Conservation (phyloP, 2,797 vertebrate genomes). For the Cyclura pinguis region DNA sequence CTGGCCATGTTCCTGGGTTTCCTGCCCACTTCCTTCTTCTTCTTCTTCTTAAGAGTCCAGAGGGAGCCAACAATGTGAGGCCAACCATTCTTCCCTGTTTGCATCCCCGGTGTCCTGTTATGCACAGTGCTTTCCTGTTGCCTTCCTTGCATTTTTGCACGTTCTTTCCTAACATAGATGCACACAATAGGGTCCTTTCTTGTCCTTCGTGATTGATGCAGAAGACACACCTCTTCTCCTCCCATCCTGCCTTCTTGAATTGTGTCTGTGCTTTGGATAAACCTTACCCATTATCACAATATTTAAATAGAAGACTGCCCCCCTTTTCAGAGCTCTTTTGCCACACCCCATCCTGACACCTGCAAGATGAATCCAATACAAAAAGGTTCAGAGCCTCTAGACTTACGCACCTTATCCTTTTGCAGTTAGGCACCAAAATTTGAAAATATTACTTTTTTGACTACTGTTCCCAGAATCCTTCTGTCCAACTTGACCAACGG, state of each 20-base stretch:
- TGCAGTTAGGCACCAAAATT: neutral
- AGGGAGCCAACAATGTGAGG: neutral
- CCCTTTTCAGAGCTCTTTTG: neutral
- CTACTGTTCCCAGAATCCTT: neutral
- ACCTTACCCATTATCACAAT: neutral
- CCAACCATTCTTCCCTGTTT: neutral
- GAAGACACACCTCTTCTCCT: neutral
- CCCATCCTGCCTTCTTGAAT: neutral
- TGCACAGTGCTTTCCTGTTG: neutral
- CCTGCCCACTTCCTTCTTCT: neutral
- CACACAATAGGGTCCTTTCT: neutral
- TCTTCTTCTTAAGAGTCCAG: neutral
- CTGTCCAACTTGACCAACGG: neutral
- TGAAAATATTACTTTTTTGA: neutral
- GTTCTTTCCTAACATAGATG: slow-evolving; percentile 5
- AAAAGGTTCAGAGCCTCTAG: neutral
- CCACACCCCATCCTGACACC: neutral
- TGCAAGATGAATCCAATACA: neutral
- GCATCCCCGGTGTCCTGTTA: neutral
- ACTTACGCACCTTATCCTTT: neutral
- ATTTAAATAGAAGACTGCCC: neutral
- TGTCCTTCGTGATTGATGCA: neutral
- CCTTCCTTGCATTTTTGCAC: slow-evolving; percentile 1
- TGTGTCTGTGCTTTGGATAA: neutral
- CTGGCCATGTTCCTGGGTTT: neutral